Evolutionary conservation across 2,888 invertebrate species (phyloP).

Genomic region (Taphrorychus bicolor): DNA sequence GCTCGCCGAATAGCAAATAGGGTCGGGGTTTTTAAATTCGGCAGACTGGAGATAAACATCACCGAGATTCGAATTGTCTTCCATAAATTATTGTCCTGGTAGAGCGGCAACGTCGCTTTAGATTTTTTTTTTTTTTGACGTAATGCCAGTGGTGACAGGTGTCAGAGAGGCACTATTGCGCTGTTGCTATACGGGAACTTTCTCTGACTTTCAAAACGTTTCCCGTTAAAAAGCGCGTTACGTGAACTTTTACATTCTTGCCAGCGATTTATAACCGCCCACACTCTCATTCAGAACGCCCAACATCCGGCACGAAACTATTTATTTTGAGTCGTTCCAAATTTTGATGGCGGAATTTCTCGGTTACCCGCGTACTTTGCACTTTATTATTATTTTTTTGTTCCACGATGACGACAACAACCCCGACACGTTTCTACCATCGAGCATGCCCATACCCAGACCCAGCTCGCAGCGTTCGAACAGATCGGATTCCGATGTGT

Average conservation of each 20-base stretch:
- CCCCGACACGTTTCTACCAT: background rate
- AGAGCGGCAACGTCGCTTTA: background rate
- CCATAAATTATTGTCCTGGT: background rate
- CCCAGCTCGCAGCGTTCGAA: too few species aligned
- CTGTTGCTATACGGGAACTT: constrained; percentile 2
- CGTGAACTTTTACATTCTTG: constrained; percentile 2
- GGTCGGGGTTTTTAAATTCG: background rate
- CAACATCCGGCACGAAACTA: constrained; percentile 4
- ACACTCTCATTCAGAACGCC: constrained; percentile 4
- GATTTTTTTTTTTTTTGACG: background rate
- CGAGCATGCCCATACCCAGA: background rate
- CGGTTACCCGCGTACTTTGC: background rate
- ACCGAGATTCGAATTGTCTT: too few species aligned
- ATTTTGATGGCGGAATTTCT: constrained; percentile 1
- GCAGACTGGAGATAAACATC: too few species aligned
- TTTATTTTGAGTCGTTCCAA: constrained; percentile 1
- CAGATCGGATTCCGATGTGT: constrained; percentile 35
- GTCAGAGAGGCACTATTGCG: background rate
- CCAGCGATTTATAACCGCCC: constrained; percentile 2
- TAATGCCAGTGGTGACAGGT: too few species aligned
- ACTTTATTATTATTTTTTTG: too few species aligned
- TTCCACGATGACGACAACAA: background rate
- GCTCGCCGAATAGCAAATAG: background rate
- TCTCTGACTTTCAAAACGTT: constrained; percentile 1
- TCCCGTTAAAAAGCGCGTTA: background rate